Evolutionary conservation across 1,140 invertebrate species (phyloP).

Genomic region (Bradysia coprophila): DNA sequence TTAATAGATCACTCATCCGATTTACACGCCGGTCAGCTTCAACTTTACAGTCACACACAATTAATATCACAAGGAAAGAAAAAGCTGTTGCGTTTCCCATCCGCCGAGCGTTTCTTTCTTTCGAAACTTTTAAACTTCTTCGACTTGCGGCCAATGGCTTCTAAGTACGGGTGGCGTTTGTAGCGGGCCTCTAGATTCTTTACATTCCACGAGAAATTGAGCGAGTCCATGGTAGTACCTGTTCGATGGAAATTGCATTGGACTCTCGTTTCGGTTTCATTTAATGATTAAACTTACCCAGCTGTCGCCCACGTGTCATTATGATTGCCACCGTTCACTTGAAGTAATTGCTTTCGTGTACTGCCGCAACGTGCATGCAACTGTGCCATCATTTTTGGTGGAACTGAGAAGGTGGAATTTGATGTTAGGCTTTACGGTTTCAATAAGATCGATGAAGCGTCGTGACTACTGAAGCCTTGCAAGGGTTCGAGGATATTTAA

Average conservation of each 20-base stretch:
- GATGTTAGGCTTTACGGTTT: not conserved
- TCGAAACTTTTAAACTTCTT: conserved; percentile 12
- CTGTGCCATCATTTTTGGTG: conserved; percentile 60
- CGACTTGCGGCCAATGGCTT: conserved; percentile 16
- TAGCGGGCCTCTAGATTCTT: conserved; percentile 12
- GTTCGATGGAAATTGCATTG: conserved; percentile 12
- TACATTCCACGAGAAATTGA: conserved; percentile 30
- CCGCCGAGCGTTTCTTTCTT: too few relatives aligned
- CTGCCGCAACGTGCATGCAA: conserved; percentile 52
- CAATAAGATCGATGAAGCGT: conserved; percentile 55
- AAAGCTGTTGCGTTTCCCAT: too few relatives aligned
- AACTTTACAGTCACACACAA: too few relatives aligned
- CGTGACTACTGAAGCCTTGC: too few relatives aligned
- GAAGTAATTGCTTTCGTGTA: conserved; percentile 45
- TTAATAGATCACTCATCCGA: too few relatives aligned
- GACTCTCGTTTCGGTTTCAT: not conserved
- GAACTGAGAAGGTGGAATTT: not conserved
- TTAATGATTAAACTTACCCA: conserved; percentile 10
- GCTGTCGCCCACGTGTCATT: conserved; percentile 67
- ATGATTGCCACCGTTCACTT: conserved; percentile 58
- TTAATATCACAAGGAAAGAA: too few relatives aligned
- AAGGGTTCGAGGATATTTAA: too few relatives aligned
- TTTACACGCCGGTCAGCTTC: too few relatives aligned
- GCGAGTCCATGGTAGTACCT: conserved; percentile 39
- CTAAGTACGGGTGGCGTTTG: conserved; percentile 19